Evolutionary conservation across 2,113 vertebrate species (phyloP).

Genomic region (Calyptomena viridis): DNA sequence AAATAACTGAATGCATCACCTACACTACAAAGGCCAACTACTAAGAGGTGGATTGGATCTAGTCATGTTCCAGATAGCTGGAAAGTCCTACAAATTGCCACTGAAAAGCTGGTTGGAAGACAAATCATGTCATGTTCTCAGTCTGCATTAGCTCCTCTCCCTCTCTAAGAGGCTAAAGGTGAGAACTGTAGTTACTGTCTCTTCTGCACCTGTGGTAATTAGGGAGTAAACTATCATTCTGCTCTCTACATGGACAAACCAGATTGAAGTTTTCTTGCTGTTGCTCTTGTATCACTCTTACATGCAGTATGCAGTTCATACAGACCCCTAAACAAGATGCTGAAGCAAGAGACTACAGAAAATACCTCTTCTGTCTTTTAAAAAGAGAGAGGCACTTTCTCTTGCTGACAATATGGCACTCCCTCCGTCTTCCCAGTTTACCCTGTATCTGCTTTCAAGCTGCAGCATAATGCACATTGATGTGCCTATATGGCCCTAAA

Average conservation of each 20-base stretch:
- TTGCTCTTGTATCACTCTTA: neutral
- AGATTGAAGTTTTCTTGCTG: neutral
- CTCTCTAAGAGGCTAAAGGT: neutral
- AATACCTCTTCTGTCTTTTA: neutral
- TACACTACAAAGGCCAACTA: neutral
- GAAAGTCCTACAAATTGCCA: conserved; percentile 1
- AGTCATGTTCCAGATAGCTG: neutral
- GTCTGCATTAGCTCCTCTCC: neutral
- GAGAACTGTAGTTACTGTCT: neutral
- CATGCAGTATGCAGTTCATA: neutral
- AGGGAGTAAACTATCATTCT: neutral
- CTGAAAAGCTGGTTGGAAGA: conserved; percentile 34
- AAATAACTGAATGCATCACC: neutral
- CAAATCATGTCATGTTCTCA: neutral
- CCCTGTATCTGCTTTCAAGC: conserved; percentile 3
- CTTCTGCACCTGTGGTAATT: neutral
- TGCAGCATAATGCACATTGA: neutral
- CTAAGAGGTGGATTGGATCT: neutral
- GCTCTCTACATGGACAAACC: neutral
- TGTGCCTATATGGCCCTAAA: neutral
- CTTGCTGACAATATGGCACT: neutral
- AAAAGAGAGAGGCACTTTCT: neutral
- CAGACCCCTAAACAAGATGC: neutral
- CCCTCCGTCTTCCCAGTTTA: neutral
- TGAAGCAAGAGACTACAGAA: neutral